These are phyloP conservation scores for Osmoderma eremita DNA, from an alignment of 2,888 invertebrate genomes.

Conservation along the genomic window DNA sequence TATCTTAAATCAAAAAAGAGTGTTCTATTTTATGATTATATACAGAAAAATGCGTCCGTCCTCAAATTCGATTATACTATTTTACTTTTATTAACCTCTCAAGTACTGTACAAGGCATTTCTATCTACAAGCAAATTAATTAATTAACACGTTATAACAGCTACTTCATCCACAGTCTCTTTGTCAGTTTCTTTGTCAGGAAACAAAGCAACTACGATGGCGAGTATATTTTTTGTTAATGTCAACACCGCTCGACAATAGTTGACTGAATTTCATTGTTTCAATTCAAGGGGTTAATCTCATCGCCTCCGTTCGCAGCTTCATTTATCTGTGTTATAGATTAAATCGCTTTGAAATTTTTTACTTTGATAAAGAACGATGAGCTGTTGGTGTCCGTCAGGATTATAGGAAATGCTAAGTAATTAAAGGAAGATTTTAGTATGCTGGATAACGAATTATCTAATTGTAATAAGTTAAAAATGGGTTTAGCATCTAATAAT, in stretches of 20 bases:
- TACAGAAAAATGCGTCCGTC: no score
- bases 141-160: constrained; percentile 2
- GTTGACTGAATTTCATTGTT: neutral
- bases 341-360: neutral
- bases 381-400: no score
- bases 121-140: neutral
- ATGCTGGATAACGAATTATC: no score
- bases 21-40: no score
- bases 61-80: neutral
- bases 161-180: neutral
- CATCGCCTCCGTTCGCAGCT: neutral
- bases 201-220: neutral
- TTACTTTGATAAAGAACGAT: neutral
- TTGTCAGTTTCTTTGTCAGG: neutral
- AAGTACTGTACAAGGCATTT: neutral
- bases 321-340: neutral
- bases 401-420: no score
- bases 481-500: no score
- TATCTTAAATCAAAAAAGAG: no score
- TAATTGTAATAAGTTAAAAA: no score
- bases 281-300: constrained; percentile 1
- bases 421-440: no score
- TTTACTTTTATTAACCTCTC: neutral
- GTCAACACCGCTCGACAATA: neutral
- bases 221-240: constrained; percentile 3